A percentile compares a stretch with the other conserved stretches of the same genome.
Conservation (phyloP, 1,140 invertebrate species). For the Conus ventricosus region DNA sequence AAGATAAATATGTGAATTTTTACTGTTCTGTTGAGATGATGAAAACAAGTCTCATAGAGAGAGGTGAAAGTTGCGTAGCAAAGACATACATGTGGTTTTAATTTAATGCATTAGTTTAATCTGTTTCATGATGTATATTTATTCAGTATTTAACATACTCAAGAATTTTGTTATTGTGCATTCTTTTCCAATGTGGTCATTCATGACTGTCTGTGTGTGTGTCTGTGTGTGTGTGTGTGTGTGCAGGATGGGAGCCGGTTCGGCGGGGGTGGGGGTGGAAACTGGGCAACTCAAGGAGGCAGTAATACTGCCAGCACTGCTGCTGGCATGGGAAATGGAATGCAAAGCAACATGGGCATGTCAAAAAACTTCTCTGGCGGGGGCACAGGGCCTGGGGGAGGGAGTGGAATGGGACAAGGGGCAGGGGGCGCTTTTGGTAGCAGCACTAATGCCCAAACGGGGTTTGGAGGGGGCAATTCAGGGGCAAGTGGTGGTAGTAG, state of each 20-base stretch:
- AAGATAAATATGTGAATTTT: no score
- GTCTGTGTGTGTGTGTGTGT: background rate
- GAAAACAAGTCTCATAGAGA: no score
- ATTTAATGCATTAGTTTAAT: no score
- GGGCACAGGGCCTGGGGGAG: conserved; percentile 24
- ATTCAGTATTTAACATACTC: no score
- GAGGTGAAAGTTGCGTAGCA: no score
- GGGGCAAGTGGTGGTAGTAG: background rate
- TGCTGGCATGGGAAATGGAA: background rate
- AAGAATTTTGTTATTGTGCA: no score
- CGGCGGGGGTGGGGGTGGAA: conserved; percentile 13
- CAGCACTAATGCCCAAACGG: background rate
- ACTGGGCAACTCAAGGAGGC: conserved; percentile 24
- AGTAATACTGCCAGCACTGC: background rate
- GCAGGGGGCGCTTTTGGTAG: conserved; percentile 23
- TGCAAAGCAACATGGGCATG: conserved; percentile 19
- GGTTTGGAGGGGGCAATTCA: background rate
- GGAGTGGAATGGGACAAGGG: conserved; percentile 9
- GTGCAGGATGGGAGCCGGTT: conserved; percentile 25
- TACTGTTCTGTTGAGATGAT: no score
- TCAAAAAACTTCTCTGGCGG: conserved; percentile 40
- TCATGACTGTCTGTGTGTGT: background rate
- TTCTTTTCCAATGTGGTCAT: no score
- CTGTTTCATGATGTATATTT: no score
- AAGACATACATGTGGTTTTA: no score